Conservation (phyloP, 2,797 vertebrate genomes). For the Enteromius afrohamiltoni region DNA sequence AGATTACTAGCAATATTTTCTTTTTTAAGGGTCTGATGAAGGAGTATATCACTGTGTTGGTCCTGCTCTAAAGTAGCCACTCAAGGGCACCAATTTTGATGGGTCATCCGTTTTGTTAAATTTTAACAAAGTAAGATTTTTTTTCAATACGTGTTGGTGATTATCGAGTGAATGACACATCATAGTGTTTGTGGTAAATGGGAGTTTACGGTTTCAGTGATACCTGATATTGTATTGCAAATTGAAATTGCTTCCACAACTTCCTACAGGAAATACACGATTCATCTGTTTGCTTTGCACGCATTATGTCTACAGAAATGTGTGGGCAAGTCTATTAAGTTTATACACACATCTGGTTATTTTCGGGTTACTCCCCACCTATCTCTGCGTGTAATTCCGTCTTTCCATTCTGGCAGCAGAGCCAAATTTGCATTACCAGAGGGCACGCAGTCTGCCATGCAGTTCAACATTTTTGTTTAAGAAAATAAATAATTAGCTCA, state of each 20-base stretch:
- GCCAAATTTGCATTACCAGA: slow-evolving; percentile 9
- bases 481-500: too few species aligned
- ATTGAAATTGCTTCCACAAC: neutral
- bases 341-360: neutral
- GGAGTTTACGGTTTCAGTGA: neutral
- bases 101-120: neutral
- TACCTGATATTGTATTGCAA: neutral
- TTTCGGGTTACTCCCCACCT: neutral
- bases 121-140: neutral
- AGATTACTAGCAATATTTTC: neutral
- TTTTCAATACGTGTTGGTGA: neutral
- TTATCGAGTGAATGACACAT: neutral
- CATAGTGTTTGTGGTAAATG: neutral
- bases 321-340: neutral
- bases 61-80: neutral
- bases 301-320: neutral
- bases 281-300: neutral
- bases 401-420: neutral
- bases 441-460: neutral
- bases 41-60: neutral
- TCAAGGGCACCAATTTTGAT: neutral
- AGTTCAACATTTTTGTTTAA: neutral
- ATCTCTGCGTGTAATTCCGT: neutral
- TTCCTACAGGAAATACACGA: neutral
- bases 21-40: neutral